phyloP scores from a whole-genome alignment of 2,113 vertebrate species.

The Ochotona curzoniae region DNA sequence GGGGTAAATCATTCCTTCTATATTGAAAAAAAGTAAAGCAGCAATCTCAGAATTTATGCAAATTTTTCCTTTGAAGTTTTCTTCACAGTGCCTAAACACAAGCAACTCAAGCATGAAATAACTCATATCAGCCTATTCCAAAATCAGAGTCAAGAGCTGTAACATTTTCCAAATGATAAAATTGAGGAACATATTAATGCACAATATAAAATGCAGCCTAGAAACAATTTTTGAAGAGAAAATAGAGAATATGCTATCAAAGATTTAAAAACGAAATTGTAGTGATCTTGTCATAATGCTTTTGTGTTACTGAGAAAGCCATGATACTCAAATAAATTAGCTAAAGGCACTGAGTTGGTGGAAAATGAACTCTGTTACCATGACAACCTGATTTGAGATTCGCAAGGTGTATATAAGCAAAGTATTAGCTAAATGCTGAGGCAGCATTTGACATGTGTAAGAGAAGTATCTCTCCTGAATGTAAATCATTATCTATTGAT shows the following conservation, averaged over 20 bases:
- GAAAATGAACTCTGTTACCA: conserved; percentile 64
- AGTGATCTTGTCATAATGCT: conserved; percentile 2
- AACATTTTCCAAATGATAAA: conserved; percentile 19
- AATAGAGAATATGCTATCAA: background rate
- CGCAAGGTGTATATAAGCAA: conserved; percentile 50
- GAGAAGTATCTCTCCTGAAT: background rate
- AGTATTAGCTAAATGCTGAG: conserved; percentile 69
- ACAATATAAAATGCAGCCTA: background rate
- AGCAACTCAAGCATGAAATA: conserved; percentile 9
- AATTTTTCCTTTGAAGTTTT: conserved; percentile 22
- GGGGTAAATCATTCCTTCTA: background rate
- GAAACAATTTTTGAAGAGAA: background rate
- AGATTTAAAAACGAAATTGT: background rate
- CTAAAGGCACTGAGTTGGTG: conserved; percentile 48
- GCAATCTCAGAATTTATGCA: conserved; percentile 21
- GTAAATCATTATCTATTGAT: background rate
- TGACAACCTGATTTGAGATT: conserved; percentile 66
- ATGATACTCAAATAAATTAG: conserved; percentile 18
- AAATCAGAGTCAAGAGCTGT: background rate
- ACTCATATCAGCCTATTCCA: background rate
- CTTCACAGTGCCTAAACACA: background rate
- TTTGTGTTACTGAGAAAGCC: conserved; percentile 56
- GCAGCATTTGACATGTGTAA: conserved; percentile 50
- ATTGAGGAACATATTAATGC: background rate
- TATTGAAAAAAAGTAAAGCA: background rate